Conservation (phyloP, 53 echinoderm and acorn worm genomes). For the Astropecten irregularis region DNA sequence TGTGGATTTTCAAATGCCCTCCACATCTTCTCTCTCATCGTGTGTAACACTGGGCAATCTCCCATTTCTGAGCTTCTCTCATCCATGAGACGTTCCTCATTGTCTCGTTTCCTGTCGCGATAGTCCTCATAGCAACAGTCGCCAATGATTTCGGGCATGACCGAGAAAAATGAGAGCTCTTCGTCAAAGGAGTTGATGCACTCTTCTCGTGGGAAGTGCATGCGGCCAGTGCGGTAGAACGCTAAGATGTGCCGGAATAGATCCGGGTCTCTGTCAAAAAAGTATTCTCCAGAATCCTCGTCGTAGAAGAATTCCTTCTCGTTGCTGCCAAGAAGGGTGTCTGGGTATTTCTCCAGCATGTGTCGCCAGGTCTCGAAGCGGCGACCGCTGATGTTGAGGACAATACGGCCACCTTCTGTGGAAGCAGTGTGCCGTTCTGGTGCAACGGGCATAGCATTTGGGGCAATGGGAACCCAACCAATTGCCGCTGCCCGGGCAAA, state of each 20-base stretch:
- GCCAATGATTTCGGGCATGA: conserved; percentile 98
- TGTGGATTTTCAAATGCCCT: conserved; percentile 96
- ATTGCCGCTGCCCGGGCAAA: conserved; percentile 98
- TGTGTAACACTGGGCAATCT: conserved; percentile 64
- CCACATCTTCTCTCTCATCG: conserved; percentile 90
- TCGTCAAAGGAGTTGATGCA: conserved; percentile 95
- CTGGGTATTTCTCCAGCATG: conserved; percentile 97
- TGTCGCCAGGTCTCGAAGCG: conserved; percentile 96
- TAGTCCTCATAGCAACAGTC: conserved; percentile 99
- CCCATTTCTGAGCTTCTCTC: conserved; percentile 93
- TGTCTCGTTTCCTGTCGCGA: conserved; percentile 92
- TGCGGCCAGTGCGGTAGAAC: conserved; percentile 97
- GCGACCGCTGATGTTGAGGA: conserved; percentile 91
- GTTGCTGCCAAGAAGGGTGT: conserved; percentile 93
- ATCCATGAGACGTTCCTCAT: conserved; percentile 88
- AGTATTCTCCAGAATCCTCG: conserved; percentile 89
- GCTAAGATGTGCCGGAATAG: conserved; percentile 91
- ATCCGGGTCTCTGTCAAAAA: conserved; percentile 97
- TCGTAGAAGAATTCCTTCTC: conserved; percentile 98
- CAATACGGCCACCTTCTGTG: conserved; percentile 67
- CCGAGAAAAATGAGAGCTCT: conserved; percentile 92
- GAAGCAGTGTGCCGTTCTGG: conserved; percentile 66
- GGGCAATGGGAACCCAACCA: conserved; percentile 96
- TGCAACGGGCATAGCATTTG: conserved; percentile 86
- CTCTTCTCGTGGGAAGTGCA: conserved; percentile 92